Percentiles rank a stretch among this genome's conserved stretches.
These are phyloP conservation scores for Pantherophis vulpinus DNA, from an alignment of 2,797 vertebrate species.

Conservation along the genomic window DNA sequence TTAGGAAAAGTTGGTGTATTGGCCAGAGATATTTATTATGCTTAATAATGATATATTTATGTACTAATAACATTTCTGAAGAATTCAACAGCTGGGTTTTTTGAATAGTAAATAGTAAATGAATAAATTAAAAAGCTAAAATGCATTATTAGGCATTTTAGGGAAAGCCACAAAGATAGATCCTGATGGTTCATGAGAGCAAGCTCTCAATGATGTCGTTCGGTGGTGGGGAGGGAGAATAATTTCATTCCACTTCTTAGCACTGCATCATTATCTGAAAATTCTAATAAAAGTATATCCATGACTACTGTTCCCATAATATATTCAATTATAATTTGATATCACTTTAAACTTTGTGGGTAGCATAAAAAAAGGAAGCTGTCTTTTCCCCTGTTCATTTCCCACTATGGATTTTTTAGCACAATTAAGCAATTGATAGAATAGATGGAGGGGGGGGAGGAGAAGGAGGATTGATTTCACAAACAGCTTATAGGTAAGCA, in stretches of 20 bases:
- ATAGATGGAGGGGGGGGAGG: background rate
- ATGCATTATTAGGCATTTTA: background rate
- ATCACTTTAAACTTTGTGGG: background rate
- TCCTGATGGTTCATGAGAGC: background rate
- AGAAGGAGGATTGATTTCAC: background rate
- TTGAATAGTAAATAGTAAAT: background rate
- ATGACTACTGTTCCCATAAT: background rate
- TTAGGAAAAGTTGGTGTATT: background rate
- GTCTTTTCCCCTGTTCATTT: background rate
- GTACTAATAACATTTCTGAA: background rate
- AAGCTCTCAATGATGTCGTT: background rate
- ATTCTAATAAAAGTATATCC: background rate
- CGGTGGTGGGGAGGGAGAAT: background rate
- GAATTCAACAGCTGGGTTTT: background rate
- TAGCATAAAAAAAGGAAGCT: background rate
- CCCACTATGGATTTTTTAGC: background rate
- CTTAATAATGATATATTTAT: background rate
- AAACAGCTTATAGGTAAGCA: background rate
- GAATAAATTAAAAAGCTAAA: background rate
- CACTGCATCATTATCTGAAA: background rate
- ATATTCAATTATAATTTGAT: background rate
- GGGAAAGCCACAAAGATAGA: background rate
- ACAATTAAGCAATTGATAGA: background rate
- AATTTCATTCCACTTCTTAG: background rate
- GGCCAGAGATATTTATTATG: background rate